Percentiles rank a stretch among this genome's conserved stretches.
Conservation (phyloP, 2,888 invertebrate species). For the Ectemnius continuus region DNA sequence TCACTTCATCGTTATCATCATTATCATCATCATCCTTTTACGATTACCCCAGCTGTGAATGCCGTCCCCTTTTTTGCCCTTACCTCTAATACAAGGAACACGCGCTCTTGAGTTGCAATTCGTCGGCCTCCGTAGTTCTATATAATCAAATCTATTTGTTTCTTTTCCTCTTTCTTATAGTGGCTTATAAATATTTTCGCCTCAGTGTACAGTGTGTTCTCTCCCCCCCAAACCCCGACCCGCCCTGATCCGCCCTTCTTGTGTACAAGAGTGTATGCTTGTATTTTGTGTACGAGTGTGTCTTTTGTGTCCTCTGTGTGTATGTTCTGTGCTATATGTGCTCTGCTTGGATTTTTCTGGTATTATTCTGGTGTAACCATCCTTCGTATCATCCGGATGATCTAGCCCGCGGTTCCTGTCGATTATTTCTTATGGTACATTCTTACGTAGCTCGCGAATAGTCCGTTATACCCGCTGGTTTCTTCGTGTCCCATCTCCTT, state of each 20-base stretch:
- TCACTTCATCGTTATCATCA: conserved; percentile 65
- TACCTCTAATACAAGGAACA: conserved; percentile 64
- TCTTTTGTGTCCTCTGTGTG: background rate
- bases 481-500: conserved; percentile 29
- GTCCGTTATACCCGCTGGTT: conserved; percentile 66
- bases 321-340: conserved; percentile 14
- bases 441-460: conserved; percentile 66
- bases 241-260: conserved; percentile 38
- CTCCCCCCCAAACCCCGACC: conserved; percentile 34
- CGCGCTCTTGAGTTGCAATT: conserved; percentile 62
- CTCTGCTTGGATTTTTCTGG: conserved; percentile 45
- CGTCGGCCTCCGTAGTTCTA: conserved; percentile 57
- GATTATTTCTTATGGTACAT: conserved; percentile 59
- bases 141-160: conserved; percentile 67
- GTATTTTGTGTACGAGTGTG: background rate
- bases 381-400: background rate
- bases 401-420: conserved; percentile 1
- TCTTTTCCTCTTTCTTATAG: conserved; percentile 60
- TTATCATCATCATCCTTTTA: conserved; percentile 63
- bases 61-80: conserved; percentile 55
- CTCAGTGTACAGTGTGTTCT: background rate
- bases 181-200: conserved; percentile 66
- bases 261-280: conserved; percentile 49
- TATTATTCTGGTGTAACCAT: conserved; percentile 22
- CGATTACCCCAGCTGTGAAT: conserved; percentile 61